phyloP scores from a whole-genome alignment of 2,113 vertebrate species.

The Channa maculata region DNA sequence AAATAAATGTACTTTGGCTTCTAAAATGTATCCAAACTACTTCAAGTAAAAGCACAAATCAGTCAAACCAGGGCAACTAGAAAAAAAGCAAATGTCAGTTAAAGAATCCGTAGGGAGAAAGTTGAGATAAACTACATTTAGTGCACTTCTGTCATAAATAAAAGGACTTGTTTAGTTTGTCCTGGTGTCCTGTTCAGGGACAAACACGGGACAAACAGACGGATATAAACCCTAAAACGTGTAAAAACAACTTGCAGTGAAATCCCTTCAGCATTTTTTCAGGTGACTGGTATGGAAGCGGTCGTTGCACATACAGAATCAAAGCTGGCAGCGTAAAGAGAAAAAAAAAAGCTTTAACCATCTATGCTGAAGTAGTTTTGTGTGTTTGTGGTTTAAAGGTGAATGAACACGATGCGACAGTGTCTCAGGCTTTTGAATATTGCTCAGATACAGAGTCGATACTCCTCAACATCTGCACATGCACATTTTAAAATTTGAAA shows the following conservation, averaged over 20 bases:
- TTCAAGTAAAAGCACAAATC: background rate
- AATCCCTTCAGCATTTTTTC: too few relatives aligned
- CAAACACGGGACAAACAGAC: background rate
- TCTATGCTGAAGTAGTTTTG: too few relatives aligned
- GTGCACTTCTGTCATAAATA: conserved; percentile 75
- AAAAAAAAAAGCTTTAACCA: too few relatives aligned
- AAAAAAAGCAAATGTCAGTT: background rate
- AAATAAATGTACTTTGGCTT: background rate
- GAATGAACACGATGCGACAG: conserved; percentile 6
- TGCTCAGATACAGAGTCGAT: conserved; percentile 53
- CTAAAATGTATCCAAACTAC: background rate
- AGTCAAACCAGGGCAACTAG: background rate
- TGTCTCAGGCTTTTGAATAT: conserved; percentile 32
- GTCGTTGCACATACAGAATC: conserved; percentile 12
- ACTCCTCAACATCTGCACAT: background rate
- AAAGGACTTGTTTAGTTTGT: conserved; percentile 24
- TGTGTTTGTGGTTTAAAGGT: background rate
- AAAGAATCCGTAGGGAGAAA: background rate
- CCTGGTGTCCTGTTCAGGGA: background rate
- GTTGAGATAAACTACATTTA: conserved; percentile 34
- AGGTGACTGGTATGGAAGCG: background rate
- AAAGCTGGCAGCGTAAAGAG: background rate
- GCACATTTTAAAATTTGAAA: background rate
- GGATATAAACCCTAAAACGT: too few relatives aligned
- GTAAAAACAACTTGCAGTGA: too few relatives aligned